phyloP scores from a whole-genome alignment of 2,888 invertebrate genomes.

The Cybosia mesomella region DNA sequence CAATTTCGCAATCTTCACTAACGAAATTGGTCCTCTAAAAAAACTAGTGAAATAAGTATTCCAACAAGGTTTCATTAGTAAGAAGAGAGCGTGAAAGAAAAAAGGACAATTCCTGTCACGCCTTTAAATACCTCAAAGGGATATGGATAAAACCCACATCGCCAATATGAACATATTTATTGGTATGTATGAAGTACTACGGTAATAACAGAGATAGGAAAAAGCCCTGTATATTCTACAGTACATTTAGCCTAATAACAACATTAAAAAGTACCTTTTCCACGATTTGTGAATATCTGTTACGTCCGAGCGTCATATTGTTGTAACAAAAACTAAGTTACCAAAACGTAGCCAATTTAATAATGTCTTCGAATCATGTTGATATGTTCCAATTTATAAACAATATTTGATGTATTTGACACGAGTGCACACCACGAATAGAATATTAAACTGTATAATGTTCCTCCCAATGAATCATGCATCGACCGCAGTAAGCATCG shows the following conservation, averaged over 20 bases:
- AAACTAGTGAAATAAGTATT: background rate
- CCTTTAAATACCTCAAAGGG: background rate
- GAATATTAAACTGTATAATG: conserved; percentile 49
- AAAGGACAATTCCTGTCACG: background rate
- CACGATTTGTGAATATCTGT: conserved; percentile 66
- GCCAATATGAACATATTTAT: no score
- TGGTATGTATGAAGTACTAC: no score
- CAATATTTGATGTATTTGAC: conserved; percentile 27
- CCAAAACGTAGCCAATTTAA: background rate
- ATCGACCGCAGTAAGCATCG: conserved; percentile 45
- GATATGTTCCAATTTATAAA: conserved; percentile 14
- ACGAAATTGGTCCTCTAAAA: no score
- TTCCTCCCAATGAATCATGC: conserved; percentile 58
- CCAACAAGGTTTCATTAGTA: background rate
- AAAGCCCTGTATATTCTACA: background rate
- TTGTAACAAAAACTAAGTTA: conserved; percentile 10
- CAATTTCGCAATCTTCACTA: background rate
- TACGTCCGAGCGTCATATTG: conserved; percentile 62
- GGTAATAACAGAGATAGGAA: background rate
- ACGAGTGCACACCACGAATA: conserved; percentile 35
- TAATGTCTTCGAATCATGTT: background rate
- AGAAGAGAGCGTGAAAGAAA: background rate
- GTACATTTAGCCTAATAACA: background rate
- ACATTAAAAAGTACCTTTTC: conserved; percentile 58
- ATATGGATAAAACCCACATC: no score